Conservation (phyloP, 2,113 vertebrate genomes). For the Chionomys nivalis region DNA sequence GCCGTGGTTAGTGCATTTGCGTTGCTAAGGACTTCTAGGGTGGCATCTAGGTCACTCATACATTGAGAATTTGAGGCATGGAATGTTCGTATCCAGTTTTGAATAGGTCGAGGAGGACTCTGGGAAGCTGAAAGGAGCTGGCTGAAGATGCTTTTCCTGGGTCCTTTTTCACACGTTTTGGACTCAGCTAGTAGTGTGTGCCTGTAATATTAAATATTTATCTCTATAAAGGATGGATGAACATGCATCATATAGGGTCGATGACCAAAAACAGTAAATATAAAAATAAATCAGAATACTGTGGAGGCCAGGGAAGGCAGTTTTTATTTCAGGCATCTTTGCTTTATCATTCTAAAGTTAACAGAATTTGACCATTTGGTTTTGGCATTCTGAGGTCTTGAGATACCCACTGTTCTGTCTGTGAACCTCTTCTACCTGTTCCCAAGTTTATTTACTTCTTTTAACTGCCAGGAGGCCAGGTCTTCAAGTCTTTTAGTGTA, state of each 20-base stretch:
- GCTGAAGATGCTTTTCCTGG: slow-evolving; percentile 1
- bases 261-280: not conserved
- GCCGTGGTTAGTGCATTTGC: slow-evolving; percentile 72
- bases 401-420: not conserved
- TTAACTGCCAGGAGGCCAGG: not conserved
- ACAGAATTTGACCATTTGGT: not conserved
- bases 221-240: not conserved
- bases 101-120: not conserved
- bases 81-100: slow-evolving; percentile 46
- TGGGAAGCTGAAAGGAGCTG: not conserved
- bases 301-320: not conserved
- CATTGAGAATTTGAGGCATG: slow-evolving; percentile 68
- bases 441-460: not conserved
- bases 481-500: not conserved
- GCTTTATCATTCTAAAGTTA: slow-evolving; percentile 8
- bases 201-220: slow-evolving; percentile 4
- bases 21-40: slow-evolving; percentile 69
- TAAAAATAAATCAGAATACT: not conserved
- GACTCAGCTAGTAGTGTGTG: not conserved
- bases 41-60: slow-evolving; percentile 67
- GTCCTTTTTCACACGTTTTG: not conserved
- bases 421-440: not conserved
- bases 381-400: not conserved
- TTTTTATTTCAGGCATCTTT: not conserved
- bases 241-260: not conserved